A percentile compares a stretch with the other conserved stretches of the same genome.
phyloP scores from a whole-genome alignment of 2,113 vertebrate species.

The Neoarius graeffei region DNA sequence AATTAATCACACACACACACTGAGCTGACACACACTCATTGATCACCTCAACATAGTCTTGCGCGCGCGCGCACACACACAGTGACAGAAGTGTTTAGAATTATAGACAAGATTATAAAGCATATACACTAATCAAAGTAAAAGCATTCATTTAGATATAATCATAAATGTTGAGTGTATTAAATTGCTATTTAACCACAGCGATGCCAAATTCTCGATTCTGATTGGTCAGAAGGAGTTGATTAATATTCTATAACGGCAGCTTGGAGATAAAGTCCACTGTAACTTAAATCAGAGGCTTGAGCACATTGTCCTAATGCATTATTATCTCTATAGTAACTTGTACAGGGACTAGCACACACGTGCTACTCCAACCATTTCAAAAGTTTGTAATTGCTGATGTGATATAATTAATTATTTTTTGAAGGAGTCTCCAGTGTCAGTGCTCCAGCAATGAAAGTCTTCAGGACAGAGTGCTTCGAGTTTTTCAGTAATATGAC shows the following conservation, averaged over 20 bases:
- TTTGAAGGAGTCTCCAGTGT: background rate
- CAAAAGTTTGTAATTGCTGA: background rate
- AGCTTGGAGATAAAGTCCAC: background rate
- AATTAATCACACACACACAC: constrained; percentile 53
- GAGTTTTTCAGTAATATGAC: background rate
- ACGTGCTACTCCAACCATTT: background rate
- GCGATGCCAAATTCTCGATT: background rate
- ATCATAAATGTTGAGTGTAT: background rate
- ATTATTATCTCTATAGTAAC: background rate
- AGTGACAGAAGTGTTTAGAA: background rate
- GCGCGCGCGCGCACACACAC: background rate
- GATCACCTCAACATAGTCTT: background rate
- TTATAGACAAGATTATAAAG: constrained; percentile 8
- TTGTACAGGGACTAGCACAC: background rate
- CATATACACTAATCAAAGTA: background rate
- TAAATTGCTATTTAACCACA: background rate
- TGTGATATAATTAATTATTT: background rate
- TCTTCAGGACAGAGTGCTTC: background rate
- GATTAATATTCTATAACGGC: background rate
- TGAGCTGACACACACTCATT: constrained; percentile 41
- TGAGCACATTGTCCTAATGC: background rate
- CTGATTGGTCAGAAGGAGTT: background rate
- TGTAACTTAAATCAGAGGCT: background rate
- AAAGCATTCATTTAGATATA: background rate
- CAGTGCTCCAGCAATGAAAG: no score